phyloP scores from a whole-genome alignment of 1,140 invertebrate species.

The Pristionchus pacificus region DNA sequence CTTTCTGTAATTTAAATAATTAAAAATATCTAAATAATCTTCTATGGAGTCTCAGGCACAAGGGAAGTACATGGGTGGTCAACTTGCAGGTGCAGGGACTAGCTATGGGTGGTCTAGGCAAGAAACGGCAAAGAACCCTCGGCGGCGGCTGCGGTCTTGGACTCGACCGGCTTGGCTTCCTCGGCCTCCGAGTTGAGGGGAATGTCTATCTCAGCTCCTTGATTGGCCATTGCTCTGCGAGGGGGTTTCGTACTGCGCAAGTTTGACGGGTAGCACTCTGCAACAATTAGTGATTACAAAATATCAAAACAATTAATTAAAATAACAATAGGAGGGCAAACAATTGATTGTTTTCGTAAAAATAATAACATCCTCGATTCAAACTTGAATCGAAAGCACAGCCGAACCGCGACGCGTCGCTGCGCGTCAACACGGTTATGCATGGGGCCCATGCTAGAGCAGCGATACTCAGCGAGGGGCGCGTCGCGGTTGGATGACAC shows the following conservation, averaged over 20 bases:
- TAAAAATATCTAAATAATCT: too few species aligned
- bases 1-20: too few species aligned
- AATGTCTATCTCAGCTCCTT: not conserved
- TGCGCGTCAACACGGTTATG: not conserved
- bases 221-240: not conserved
- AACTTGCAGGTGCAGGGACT: too few species aligned
- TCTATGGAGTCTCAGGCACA: too few species aligned
- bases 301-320: not conserved
- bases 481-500: not conserved
- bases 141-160: constrained; percentile 1
- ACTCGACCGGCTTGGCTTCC: not conserved
- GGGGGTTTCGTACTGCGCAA: not conserved
- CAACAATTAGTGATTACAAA: not conserved
- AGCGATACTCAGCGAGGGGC: not conserved
- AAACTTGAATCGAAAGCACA: not conserved
- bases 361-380: not conserved
- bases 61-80: too few species aligned
- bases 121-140: not conserved
- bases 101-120: too few species aligned
- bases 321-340: too few species aligned
- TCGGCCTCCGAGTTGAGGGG: not conserved
- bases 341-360: too few species aligned
- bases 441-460: not conserved
- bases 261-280: not conserved
- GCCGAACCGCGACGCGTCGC: not conserved